phyloP scores from a whole-genome alignment of 2,113 vertebrate species.

The Tragelaphus scriptus region DNA sequence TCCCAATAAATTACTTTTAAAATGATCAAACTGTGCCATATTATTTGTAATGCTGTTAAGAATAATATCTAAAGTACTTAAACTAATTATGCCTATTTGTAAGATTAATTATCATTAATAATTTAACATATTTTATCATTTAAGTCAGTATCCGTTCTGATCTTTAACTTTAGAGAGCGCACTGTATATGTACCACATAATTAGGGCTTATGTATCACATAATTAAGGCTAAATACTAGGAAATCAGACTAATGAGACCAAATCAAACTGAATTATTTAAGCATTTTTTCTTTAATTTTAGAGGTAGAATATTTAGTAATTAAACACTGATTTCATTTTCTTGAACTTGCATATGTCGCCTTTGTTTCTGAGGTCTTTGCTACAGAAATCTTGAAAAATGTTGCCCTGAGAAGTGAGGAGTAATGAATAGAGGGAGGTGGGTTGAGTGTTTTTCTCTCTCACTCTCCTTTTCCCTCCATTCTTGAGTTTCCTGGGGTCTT shows the following conservation, averaged over 20 bases:
- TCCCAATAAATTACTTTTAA: constrained; percentile 64
- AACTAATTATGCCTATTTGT: constrained; percentile 87
- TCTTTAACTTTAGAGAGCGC: constrained; percentile 87
- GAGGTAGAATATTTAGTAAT: constrained; percentile 84
- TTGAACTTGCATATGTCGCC: constrained; percentile 55
- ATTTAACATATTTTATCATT: constrained; percentile 89
- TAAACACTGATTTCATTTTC: constrained; percentile 83
- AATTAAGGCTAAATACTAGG: constrained; percentile 90
- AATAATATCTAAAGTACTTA: constrained; percentile 85
- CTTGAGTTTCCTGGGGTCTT: not conserved
- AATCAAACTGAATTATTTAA: constrained; percentile 91
- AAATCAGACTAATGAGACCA: constrained; percentile 89
- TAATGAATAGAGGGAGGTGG: not conserved
- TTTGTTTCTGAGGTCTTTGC: constrained; percentile 55
- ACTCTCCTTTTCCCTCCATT: not conserved
- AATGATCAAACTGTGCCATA: constrained; percentile 74
- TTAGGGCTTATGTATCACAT: constrained; percentile 88
- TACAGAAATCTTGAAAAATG: constrained; percentile 48
- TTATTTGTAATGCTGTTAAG: constrained; percentile 80
- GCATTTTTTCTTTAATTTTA: constrained; percentile 81
- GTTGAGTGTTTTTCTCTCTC: not conserved
- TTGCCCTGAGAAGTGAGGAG: not conserved
- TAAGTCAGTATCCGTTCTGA: constrained; percentile 89
- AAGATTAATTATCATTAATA: constrained; percentile 90
- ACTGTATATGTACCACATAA: constrained; percentile 86